Evolutionary conservation across 2,113 vertebrate genomes (phyloP), one percentile per base, ranked within the genome.

Genomic region (Nettapus auritus): DNA sequence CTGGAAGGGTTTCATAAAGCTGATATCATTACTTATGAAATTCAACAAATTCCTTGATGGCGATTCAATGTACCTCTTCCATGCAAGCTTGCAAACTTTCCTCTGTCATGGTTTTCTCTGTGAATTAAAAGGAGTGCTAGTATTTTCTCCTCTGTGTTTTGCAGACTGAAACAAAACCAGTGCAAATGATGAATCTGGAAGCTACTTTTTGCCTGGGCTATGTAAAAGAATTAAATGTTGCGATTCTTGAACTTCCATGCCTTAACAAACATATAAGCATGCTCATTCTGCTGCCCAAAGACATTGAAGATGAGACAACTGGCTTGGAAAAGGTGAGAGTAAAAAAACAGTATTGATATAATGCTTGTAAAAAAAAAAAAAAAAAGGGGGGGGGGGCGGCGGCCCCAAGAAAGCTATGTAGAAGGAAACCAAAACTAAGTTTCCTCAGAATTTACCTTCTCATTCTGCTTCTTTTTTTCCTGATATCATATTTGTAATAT

Each of bases 241-340:
- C 98, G 96, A 89, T 99, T 96, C 98, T 99, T 18, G 99, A 99
- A 96, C 95, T 99, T 59, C 99, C 99, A 3, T 99, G 99, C 88
- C 97, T 97, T 68, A 99, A 98, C 59, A 98, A 99, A 52, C 98
- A 99, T 40, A 98, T 99, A 60, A 99, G 99, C 94, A 99, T 99
- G 99, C 96, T 99, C 70, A 98, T 99, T 96, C 96, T 99, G 81
- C 98, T 99, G 4, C 99, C 99, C 53, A 98, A 88, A 77, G 96
- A 98, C 2, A 97, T 98, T 6, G 98, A 99, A 57, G 99, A 99
- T 8, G 92, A 97, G 40, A 97, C 97, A 17, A 98, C 98, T 2
- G 99, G 99, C 68, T 97, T 99, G 95, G 98, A 99, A 95, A 97
- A 99, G 99, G 99, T 99, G 96, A 93, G 96, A 73, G 34, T 42